phyloP scores from a whole-genome alignment of 2,113 vertebrate genomes.

The Lycaon pictus region DNA sequence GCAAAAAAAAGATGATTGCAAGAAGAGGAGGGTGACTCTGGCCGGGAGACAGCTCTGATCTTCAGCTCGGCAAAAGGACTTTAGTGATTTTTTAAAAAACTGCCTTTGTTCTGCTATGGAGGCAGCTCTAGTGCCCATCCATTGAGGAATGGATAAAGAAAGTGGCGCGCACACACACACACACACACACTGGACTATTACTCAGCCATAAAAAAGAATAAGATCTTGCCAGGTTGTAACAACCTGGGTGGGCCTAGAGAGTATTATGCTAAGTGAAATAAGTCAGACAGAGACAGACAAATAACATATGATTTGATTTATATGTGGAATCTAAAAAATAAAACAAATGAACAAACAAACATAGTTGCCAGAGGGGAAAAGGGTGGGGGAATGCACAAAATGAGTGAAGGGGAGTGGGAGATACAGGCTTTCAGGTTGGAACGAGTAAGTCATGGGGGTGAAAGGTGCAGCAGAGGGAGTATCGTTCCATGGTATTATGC shows the following conservation, averaged over 20 bases:
- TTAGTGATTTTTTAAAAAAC: not conserved
- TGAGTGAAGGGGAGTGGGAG: not conserved
- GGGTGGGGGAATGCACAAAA: not conserved
- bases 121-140: not conserved
- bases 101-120: not conserved
- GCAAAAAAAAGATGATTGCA: not conserved
- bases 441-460: not conserved
- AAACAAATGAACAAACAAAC: not conserved
- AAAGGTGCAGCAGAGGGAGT: not conserved
- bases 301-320: not conserved
- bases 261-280: not conserved
- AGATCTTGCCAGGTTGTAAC: not conserved
- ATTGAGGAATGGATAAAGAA: not conserved
- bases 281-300: not conserved
- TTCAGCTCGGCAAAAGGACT: not conserved
- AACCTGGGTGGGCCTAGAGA: not conserved
- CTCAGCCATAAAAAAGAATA: not conserved
- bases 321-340: not conserved
- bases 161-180: not conserved
- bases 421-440: not conserved
- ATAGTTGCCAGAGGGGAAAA: not conserved
- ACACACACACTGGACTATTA: not conserved
- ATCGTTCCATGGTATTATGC: not conserved
- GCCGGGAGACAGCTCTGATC: not conserved
- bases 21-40: not conserved